A percentile compares a stretch with the other conserved stretches of the same genome.
These are phyloP conservation scores for Myoxocephalus aenaeus DNA, from an alignment of 2,797 vertebrate genomes.

Conservation along the genomic window DNA sequence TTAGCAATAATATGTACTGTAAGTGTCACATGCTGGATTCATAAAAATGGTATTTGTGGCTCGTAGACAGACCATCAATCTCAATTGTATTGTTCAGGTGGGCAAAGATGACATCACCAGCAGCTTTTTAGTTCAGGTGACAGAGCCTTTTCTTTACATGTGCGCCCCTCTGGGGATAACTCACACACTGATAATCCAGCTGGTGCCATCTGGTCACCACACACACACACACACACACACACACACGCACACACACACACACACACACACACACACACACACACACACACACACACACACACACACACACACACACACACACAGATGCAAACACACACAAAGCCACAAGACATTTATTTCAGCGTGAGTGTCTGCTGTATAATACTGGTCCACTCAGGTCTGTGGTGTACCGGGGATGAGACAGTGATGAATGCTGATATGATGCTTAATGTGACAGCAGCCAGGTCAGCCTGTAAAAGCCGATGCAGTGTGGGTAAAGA, in stretches of 20 bases:
- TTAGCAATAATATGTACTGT: neutral
- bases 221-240: slow-evolving; percentile 11
- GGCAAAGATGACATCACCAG: slow-evolving; percentile 45
- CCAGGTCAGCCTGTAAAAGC: slow-evolving; percentile 44
- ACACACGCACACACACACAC: slow-evolving; percentile 13
- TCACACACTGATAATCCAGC: slow-evolving; percentile 71
- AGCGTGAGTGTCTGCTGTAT: slow-evolving; percentile 28
- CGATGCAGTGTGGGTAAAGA: slow-evolving; percentile 23
- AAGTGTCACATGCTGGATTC: neutral
- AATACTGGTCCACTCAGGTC: slow-evolving; percentile 16
- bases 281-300: slow-evolving; percentile 29
- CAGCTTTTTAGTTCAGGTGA: slow-evolving; percentile 60
- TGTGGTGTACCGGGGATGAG: slow-evolving; percentile 16
- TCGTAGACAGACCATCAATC: neutral
- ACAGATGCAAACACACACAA: slow-evolving; percentile 29
- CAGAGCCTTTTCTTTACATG: slow-evolving; percentile 55
- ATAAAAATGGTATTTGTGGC: neutral
- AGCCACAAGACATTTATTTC: slow-evolving; percentile 14
- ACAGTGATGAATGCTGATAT: slow-evolving; percentile 62
- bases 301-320: slow-evolving; percentile 23
- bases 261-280: slow-evolving; percentile 21
- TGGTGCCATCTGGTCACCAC: slow-evolving; percentile 69
- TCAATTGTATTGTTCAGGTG: slow-evolving; percentile 8
- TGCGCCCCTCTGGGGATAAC: slow-evolving; percentile 46
- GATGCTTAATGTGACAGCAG: slow-evolving; percentile 58